Evolutionary conservation across 2,113 vertebrate species (phyloP), one percentile per base, ranked within the genome.

Genomic region (Eretmochelys imbricata): DNA sequence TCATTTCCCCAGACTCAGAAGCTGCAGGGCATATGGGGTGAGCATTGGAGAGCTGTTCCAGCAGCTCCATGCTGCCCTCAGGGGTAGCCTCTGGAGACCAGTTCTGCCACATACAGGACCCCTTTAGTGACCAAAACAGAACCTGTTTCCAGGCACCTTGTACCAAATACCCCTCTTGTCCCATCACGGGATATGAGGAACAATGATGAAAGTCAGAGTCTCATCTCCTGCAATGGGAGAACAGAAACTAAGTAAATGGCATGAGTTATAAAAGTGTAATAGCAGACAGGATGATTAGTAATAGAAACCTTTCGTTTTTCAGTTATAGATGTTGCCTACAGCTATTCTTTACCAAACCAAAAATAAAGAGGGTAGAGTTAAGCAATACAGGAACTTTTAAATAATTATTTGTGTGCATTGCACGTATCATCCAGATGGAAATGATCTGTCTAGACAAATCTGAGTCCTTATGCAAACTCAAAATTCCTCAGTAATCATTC

Each of bases 371-470:
- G 13, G 16, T 46, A 89, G 57, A 82, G 20, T 90, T 95, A 90
- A 94, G 78, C 94, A 96, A 91, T 54, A 84, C 88, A 84, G 78
- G 72, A 92, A 89, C 49, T 93, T 62, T 93, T 12, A 1, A 89
- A 93, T 90, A 76, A 65, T 16, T 55, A 20, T 62, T 50, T 46
- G 76, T 62, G 69, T 5, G 6, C 57, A 13, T 25, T 46, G 88
- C 57, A 16, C 29, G 17, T 83, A 85, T 94, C 82, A 87, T 82
- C 82, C 96, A 94, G 95, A 94, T 91, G 92, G 88, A 94, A 93
- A 89, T 49, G 87, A 85, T 94, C 93, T 90, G 91, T 86, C 91
- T 87, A 57, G 91, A 83, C 85, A 93, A 91, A 96, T 91, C 85
- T 93, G 87, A 89, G 87, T 27, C 93, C 89, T 94, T 89, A 90